Evolutionary conservation across 2,113 vertebrate genomes (phyloP).

Genomic region (Paradoxurus hermaphroditus): DNA sequence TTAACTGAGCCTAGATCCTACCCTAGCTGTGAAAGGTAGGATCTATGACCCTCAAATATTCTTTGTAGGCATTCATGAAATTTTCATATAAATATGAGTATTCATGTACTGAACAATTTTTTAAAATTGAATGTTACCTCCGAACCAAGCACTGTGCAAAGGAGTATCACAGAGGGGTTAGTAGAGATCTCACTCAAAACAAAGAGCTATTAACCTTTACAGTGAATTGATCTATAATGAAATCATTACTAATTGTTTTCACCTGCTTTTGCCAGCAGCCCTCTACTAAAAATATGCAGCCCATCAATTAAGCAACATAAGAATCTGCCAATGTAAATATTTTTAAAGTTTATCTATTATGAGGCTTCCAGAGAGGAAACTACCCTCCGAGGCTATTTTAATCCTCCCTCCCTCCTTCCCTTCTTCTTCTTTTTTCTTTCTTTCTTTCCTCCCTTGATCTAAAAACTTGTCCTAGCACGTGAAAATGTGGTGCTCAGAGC

Average conservation of each 20-base stretch:
- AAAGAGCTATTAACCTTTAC: constrained; percentile 56
- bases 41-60: neutral
- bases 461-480: neutral
- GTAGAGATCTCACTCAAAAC: neutral
- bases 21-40: neutral
- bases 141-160: neutral
- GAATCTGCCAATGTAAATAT: constrained; percentile 58
- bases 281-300: constrained; percentile 40
- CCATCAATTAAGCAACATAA: constrained; percentile 45
- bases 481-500: constrained; percentile 43
- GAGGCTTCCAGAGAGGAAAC: constrained; percentile 34
- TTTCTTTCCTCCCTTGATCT: neutral
- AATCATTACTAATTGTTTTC: constrained; percentile 59
- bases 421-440: neutral
- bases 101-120: neutral
- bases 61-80: neutral
- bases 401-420: neutral
- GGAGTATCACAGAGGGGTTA: neutral
- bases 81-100: neutral
- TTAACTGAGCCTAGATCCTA: neutral
- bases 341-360: constrained; percentile 48
- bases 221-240: constrained; percentile 42
- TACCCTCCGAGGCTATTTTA: constrained; percentile 40
- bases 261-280: constrained; percentile 21
- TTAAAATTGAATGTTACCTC: neutral